Conservation (phyloP, 2,113 vertebrate species). For the Catharus minimus region DNA sequence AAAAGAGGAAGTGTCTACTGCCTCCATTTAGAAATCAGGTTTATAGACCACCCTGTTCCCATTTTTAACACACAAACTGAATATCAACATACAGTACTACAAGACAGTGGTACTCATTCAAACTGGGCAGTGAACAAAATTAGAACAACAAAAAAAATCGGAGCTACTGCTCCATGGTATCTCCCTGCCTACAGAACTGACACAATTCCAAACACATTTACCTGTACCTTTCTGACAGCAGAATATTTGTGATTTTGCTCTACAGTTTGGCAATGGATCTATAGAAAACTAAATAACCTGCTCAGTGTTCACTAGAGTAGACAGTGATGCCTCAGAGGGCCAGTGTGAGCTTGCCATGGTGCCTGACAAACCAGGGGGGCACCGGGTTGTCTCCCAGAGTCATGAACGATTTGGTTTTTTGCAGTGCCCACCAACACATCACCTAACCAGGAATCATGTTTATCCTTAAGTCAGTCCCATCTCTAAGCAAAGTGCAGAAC, state of each 20-base stretch:
- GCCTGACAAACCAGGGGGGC: too few relatives aligned
- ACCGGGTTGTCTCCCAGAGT: rapidly evolving
- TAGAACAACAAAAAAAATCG: neutral
- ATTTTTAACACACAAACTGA: neutral
- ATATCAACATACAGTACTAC: neutral
- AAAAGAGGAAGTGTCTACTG: neutral
- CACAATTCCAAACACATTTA: neutral
- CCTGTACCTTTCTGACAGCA: neutral
- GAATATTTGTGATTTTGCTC: neutral
- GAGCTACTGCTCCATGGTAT: neutral
- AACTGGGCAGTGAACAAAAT: neutral
- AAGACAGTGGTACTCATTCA: neutral
- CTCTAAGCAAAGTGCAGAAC: rapidly evolving
- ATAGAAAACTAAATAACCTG: neutral
- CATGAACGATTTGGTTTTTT: neutral
- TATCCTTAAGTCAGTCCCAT: neutral
- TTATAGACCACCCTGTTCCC: neutral
- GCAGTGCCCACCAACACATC: neutral
- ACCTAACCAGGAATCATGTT: neutral
- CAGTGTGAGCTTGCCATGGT: neutral
- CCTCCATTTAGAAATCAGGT: neutral
- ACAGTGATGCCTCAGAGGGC: neutral
- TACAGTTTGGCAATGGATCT: neutral
- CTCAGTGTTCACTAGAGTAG: neutral
- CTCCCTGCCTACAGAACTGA: neutral